Percentiles rank a stretch among this genome's conserved stretches.
These are phyloP conservation scores for Ornithorhynchus anatinus DNA, from an alignment of 2,113 vertebrate genomes.

Conservation along the genomic window DNA sequence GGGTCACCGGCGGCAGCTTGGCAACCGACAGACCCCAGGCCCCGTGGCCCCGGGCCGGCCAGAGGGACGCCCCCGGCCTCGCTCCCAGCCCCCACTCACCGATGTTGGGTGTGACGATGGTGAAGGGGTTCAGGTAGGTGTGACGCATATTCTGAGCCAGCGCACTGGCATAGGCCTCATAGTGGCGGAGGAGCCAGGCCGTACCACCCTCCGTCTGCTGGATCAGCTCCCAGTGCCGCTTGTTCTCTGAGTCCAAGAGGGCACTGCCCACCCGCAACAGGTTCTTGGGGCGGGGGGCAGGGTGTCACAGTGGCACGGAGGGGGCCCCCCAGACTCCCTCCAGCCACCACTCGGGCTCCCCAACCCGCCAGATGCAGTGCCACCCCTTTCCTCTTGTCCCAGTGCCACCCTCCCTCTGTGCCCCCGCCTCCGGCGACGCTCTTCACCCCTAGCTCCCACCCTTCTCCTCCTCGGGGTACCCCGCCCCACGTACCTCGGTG, in stretches of 20 bases:
- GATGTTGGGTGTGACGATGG: constrained; percentile 92
- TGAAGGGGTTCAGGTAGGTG: constrained; percentile 96
- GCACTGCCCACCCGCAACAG: constrained; percentile 89
- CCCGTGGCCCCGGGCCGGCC: rapidly evolving
- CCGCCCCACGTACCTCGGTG: constrained; percentile 81
- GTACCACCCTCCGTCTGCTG: constrained; percentile 91
- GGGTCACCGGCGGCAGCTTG: rapidly evolving
- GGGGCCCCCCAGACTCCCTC: too few relatives aligned
- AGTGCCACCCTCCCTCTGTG: not conserved
- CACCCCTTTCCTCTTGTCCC: not conserved
- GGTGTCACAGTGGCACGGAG: not conserved
- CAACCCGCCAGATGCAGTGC: not conserved
- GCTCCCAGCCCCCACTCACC: constrained; percentile 70
- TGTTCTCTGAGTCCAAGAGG: constrained; percentile 82
- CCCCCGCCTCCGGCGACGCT: not conserved
- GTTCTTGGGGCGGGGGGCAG: constrained; percentile 73
- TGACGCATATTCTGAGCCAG: constrained; percentile 95
- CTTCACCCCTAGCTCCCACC: not conserved
- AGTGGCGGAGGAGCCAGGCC: constrained; percentile 83
- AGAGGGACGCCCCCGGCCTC: rapidly evolving
- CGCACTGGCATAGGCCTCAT: constrained; percentile 88
- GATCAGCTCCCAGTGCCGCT: constrained; percentile 91
- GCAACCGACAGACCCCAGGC: not conserved
- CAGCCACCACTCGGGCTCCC: not conserved
- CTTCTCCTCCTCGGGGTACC: not conserved